These are phyloP conservation scores for Strongylocentrotus purpuratus DNA, from an alignment of 35 echinoderm and acorn worm genomes.

Conservation along the genomic window DNA sequence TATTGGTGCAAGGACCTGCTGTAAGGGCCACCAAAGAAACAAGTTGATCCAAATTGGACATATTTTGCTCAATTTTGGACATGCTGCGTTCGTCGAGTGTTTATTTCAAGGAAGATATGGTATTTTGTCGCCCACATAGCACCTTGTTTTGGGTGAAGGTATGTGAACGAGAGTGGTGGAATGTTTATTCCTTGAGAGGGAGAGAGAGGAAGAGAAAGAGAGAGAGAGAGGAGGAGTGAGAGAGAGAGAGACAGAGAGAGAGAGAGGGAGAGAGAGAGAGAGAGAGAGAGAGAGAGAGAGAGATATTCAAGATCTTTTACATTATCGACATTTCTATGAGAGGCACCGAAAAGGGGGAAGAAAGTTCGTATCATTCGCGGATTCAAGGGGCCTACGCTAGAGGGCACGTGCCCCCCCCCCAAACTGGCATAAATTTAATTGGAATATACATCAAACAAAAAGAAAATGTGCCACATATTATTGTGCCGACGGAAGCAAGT, in stretches of 20 bases:
- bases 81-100: conserved; percentile 14
- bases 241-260: no score
- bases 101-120: conserved; percentile 28
- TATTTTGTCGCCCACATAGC: conserved; percentile 15
- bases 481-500: neutral
- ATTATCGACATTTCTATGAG: conserved; percentile 27
- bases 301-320: neutral
- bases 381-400: no score
- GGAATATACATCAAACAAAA: no score
- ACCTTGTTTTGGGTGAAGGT: conserved; percentile 6
- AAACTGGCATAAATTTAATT: no score
- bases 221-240: neutral
- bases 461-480: neutral
- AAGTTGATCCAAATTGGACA: conserved; percentile 14
- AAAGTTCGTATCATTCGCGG: neutral
- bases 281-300: neutral
- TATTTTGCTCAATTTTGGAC: conserved; percentile 48
- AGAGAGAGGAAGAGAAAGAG: neutral
- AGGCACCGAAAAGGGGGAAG: neutral
- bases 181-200: neutral
- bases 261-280: no score
- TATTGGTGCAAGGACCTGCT: neutral
- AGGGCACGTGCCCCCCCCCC: no score
- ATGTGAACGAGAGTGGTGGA: neutral
- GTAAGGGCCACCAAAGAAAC: neutral